Base-by-base conservation (phyloP, 2,797 vertebrate genomes). In the Arnoldichthys spilopterus region DNA sequence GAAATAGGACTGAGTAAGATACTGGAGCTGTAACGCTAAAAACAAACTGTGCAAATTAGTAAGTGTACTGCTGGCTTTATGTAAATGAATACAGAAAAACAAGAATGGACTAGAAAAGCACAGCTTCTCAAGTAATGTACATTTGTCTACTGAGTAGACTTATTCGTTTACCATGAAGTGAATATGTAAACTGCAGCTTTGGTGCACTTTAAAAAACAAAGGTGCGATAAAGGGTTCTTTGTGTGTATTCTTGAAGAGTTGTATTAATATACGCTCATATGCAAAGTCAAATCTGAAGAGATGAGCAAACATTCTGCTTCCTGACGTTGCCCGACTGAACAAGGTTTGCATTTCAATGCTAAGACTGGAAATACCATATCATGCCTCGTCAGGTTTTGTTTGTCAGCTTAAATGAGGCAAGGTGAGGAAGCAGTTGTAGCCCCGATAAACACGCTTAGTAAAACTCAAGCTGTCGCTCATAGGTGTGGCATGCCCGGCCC, bases 391-490 rank as follows among this genome's bases (percentile, higher is more conserved):
- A 83, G 77, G 74, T 77, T 74, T 30, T 62, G 73, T 80, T 80
- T 83, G 74, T 80, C 75, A 71, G 26, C 74, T 71, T 77, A 80
- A 83, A 77, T 80, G 82, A 83, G 78, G 69, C 77, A 83, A 79
- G 77, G 53, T 73, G 77, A 76, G 63, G 72, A 83, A 83, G 76
- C 77, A 79, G 72, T 76, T 79, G 76, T 71, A 77, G 63, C 72
- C 64, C 64, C 71, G 68, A 80, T 74, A 73, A 80, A 74, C 78
- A 74, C 54, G 63, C 70, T 18, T 18, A 6, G 16, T 58, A 71
- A 71, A 78, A 74, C 64, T 64, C 40, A 28, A 74, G 75, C 75
- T 74, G 74, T 77, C 54, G 22, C 34, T 15, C 11, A 43, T 62
- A 70, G 53, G 83, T 6, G 37, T 72, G 71, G 37, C 53, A 2